Evolutionary conservation across 2,113 vertebrate species (phyloP).

Genomic region (Spea multiplicata): DNA sequence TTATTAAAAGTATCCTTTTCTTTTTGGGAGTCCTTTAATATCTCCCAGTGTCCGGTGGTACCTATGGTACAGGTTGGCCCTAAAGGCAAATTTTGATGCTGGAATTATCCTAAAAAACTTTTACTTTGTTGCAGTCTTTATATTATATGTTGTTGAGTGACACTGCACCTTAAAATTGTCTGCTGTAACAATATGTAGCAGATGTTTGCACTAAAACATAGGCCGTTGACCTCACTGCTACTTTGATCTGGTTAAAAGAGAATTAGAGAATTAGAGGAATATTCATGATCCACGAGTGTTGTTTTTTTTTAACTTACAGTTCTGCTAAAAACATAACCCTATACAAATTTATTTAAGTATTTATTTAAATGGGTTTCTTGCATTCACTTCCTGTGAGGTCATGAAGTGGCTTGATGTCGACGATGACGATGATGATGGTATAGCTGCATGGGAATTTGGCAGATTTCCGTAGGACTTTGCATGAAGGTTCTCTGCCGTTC

Average conservation of each 20-base stretch:
- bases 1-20: conserved; percentile 5
- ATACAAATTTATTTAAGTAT: not conserved
- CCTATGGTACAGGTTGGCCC: no score
- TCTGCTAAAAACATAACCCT: not conserved
- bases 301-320: not conserved
- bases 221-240: conserved; percentile 6
- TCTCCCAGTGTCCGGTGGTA: no score
- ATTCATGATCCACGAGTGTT: not conserved
- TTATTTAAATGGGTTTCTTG: conserved; percentile 21
- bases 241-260: conserved; percentile 1
- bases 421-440: conserved; percentile 5
- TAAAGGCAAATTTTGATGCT: no score
- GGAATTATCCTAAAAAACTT: not conserved
- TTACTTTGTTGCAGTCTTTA: conserved; percentile 3
- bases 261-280: not conserved
- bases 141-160: conserved; percentile 1
- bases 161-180: conserved; percentile 40
- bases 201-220: not conserved
- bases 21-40: not conserved
- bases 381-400: conserved; percentile 28
- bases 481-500: conserved; percentile 43
- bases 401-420: conserved; percentile 22
- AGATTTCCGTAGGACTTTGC: conserved; percentile 43
- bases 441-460: conserved; percentile 45
- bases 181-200: conserved; percentile 16